Percentiles rank a stretch among this genome's conserved stretches.
Evolutionary conservation across 2,113 vertebrate genomes (phyloP).

Genomic region (Cichladusa arquata): DNA sequence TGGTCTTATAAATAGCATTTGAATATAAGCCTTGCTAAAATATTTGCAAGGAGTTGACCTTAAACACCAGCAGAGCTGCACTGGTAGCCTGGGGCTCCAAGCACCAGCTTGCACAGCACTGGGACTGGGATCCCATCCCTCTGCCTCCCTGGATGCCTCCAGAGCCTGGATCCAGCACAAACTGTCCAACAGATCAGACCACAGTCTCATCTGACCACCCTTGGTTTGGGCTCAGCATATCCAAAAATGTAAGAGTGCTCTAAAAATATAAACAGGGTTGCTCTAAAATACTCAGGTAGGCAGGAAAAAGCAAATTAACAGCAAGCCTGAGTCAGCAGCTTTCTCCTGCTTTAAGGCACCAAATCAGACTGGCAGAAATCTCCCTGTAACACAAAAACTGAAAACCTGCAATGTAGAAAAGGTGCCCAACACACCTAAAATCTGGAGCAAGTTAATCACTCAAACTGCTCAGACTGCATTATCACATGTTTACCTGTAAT

Average conservation of each 20-base stretch:
- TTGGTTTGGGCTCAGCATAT: neutral
- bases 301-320: neutral
- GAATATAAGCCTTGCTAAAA: slow-evolving; percentile 63
- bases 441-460: neutral
- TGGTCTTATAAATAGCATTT: slow-evolving; percentile 64
- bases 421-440: neutral
- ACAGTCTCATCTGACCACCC: neutral
- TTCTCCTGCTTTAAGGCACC: neutral
- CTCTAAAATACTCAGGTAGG: neutral
- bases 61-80: slow-evolving; percentile 33
- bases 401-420: neutral
- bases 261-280: neutral
- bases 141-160: neutral
- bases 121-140: rapidly evolving
- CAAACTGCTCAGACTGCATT: neutral
- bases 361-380: neutral
- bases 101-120: neutral
- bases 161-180: neutral
- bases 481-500: neutral
- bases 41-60: slow-evolving; percentile 54
- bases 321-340: neutral
- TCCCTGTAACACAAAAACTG: neutral
- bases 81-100: neutral
- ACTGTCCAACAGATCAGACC: neutral
- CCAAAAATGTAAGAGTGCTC: neutral